Evolutionary conservation across 2,888 invertebrate species (phyloP).

Genomic region (Eupithecia exiguata): DNA sequence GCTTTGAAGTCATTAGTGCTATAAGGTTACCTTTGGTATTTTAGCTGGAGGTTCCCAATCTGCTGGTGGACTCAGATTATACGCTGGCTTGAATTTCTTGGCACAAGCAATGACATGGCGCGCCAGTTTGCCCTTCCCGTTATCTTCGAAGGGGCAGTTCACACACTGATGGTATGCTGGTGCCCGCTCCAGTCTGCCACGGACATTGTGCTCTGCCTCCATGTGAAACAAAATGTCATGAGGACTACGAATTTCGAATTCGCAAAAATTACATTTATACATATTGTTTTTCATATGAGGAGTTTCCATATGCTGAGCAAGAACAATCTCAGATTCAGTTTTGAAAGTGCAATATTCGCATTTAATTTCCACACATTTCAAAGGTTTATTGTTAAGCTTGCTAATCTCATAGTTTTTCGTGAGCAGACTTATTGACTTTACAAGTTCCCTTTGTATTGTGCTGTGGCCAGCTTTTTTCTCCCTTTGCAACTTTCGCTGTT

Average conservation of each 20-base stretch:
- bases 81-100: constrained; percentile 94
- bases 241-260: constrained; percentile 91
- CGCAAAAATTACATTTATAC: constrained; percentile 93
- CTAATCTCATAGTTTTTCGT: constrained; percentile 93
- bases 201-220: constrained; percentile 94
- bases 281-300: constrained; percentile 95
- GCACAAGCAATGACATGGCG: constrained; percentile 94
- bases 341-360: constrained; percentile 96
- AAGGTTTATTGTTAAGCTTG: constrained; percentile 93
- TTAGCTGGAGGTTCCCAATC: constrained; percentile 98
- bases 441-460: constrained; percentile 87
- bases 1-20: background rate
- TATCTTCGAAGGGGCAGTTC: constrained; percentile 97
- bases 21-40: constrained; percentile 89
- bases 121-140: constrained; percentile 94
- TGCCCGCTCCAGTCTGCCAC: constrained; percentile 92
- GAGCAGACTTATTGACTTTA: constrained; percentile 89
- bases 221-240: constrained; percentile 96
- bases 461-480: constrained; percentile 85
- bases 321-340: constrained; percentile 91
- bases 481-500: constrained; percentile 91
- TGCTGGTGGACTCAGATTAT: constrained; percentile 92
- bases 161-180: constrained; percentile 95
- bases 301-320: constrained; percentile 94
- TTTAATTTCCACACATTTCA: constrained; percentile 89